Percentiles rank a stretch among this genome's conserved stretches.
Evolutionary conservation across 2,888 invertebrate genomes (phyloP).

Genomic region (Drosophila tripunctata): DNA sequence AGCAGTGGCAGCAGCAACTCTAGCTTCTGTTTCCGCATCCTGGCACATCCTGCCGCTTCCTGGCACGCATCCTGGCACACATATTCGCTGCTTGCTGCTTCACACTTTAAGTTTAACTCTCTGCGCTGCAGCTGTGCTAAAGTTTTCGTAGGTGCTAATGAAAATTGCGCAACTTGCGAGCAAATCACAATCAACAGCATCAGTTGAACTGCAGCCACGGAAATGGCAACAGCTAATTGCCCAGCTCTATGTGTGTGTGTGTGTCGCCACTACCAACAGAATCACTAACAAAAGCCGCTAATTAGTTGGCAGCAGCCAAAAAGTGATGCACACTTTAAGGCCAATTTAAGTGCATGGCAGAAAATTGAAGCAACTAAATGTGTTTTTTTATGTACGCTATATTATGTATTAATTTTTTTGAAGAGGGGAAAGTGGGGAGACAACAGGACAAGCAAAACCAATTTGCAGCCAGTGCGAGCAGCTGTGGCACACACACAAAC

Average conservation of each 20-base stretch:
- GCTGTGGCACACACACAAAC: slow-evolving; percentile 8
- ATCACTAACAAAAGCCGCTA: slow-evolving; percentile 31
- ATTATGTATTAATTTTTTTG: slow-evolving; percentile 42
- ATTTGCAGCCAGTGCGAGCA: slow-evolving; percentile 51
- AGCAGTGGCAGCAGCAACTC: slow-evolving; percentile 48
- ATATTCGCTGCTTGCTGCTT: no score
- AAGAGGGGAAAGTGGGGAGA: no score
- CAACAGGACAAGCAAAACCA: slow-evolving; percentile 74
- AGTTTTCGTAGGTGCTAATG: slow-evolving; percentile 72
- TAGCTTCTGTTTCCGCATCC: slow-evolving; percentile 13
- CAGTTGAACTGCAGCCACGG: slow-evolving; percentile 28
- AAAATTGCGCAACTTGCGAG: slow-evolving; percentile 70
- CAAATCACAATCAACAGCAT: slow-evolving; percentile 36
- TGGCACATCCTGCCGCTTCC: neutral
- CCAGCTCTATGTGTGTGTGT: slow-evolving; percentile 11
- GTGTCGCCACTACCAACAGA: neutral
- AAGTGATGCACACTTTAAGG: slow-evolving; percentile 27
- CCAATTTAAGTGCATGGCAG: slow-evolving; percentile 34
- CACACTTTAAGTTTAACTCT: slow-evolving; percentile 25
- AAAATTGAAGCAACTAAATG: slow-evolving; percentile 47
- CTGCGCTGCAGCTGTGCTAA: slow-evolving; percentile 12
- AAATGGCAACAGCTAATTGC: slow-evolving; percentile 59
- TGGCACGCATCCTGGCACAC: slow-evolving; percentile 3
- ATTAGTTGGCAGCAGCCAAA: slow-evolving; percentile 41
- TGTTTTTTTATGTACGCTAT: slow-evolving; percentile 65